Evolutionary conservation across 2,888 invertebrate species (phyloP).

Genomic region (Agriopis aurantiaria): DNA sequence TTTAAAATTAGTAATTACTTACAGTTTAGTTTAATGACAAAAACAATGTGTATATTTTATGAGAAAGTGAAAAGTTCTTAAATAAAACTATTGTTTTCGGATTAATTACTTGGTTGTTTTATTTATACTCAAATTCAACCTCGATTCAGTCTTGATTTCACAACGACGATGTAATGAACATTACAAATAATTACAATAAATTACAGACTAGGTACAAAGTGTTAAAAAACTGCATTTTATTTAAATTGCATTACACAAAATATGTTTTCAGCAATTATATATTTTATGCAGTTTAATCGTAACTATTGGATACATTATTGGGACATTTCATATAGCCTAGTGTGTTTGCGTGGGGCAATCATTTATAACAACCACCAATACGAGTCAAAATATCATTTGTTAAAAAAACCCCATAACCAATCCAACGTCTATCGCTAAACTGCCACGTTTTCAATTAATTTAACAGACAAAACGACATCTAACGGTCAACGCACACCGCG

Average conservation of each 20-base stretch:
- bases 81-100: slow-evolving; percentile 87
- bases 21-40: slow-evolving; percentile 86
- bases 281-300: slow-evolving; percentile 34
- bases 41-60: slow-evolving; percentile 87
- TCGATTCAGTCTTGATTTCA: slow-evolving; percentile 39
- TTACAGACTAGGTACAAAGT: neutral
- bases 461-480: no score
- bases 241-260: slow-evolving; percentile 30
- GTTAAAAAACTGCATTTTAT: slow-evolving; percentile 8
- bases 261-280: slow-evolving; percentile 23
- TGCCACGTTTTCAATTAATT: no score
- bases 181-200: slow-evolving; percentile 9
- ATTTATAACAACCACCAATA: no score
- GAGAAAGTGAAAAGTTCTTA: slow-evolving; percentile 86
- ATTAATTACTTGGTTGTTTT: slow-evolving; percentile 83
- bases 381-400: no score
- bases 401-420: no score
- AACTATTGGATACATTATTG: slow-evolving; percentile 3
- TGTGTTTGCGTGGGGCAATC: neutral
- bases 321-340: neutral
- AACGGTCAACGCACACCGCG: no score
- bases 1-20: slow-evolving; percentile 87
- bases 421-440: no score
- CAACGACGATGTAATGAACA: slow-evolving; percentile 5
- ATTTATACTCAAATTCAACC: slow-evolving; percentile 62